phyloP scores from a whole-genome alignment of 2,797 vertebrate species.

The Notoglanidium macrostoma region DNA sequence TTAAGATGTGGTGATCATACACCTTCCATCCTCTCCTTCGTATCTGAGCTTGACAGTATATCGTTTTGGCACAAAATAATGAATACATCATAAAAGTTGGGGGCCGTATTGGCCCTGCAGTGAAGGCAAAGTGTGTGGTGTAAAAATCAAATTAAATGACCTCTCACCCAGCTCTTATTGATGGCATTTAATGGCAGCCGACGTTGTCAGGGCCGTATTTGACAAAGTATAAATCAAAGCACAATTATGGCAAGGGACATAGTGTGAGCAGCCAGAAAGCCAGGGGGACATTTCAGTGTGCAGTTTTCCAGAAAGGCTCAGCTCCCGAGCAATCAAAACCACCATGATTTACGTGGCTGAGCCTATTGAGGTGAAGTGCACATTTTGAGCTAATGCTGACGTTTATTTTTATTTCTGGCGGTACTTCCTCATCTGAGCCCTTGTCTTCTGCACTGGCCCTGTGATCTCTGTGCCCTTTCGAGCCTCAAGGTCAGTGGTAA shows the following conservation, averaged over 20 bases:
- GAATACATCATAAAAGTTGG: slow-evolving; percentile 77
- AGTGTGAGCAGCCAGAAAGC: slow-evolving; percentile 33
- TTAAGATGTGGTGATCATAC: slow-evolving; percentile 2
- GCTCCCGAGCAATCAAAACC: slow-evolving; percentile 60
- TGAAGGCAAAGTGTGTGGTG: slow-evolving; percentile 77
- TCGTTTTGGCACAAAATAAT: slow-evolving; percentile 77
- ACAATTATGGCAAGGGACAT: slow-evolving; percentile 76
- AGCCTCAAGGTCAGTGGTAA: slow-evolving; percentile 73
- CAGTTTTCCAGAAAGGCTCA: slow-evolving; percentile 55
- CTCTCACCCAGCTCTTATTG: slow-evolving; percentile 80
- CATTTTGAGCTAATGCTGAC: slow-evolving; percentile 66
- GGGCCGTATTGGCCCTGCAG: slow-evolving; percentile 70
- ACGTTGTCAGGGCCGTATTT: slow-evolving; percentile 75
- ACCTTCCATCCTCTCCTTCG: not conserved
- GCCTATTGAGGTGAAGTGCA: slow-evolving; percentile 65
- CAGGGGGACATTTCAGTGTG: slow-evolving; percentile 57
- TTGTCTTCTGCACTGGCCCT: slow-evolving; percentile 21
- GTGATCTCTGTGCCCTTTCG: slow-evolving; percentile 27
- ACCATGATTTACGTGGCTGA: slow-evolving; percentile 68
- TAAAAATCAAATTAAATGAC: slow-evolving; percentile 84
- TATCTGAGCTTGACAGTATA: slow-evolving; percentile 63
- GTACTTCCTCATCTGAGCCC: slow-evolving; percentile 63
- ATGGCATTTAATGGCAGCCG: slow-evolving; percentile 77
- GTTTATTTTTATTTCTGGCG: slow-evolving; percentile 23
- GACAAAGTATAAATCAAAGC: slow-evolving; percentile 79